These are phyloP conservation scores for Epirrita christyi DNA, from an alignment of 2,888 invertebrate species.

Conservation along the genomic window DNA sequence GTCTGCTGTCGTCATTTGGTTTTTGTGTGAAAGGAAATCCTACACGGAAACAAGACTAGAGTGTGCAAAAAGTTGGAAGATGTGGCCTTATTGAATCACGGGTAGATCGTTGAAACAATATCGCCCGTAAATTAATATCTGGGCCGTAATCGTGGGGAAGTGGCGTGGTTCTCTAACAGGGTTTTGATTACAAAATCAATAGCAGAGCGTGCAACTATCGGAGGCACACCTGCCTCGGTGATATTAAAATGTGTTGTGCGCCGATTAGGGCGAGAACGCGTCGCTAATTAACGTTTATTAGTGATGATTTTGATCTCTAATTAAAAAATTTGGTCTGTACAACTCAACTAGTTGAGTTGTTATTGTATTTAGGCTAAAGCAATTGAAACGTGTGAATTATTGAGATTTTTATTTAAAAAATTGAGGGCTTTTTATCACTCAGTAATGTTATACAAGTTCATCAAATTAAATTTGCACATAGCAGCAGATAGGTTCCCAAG, in stretches of 20 bases:
- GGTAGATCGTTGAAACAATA: slow-evolving; percentile 38
- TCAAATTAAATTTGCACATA: not conserved
- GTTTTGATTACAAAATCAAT: slow-evolving; percentile 81
- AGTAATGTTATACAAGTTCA: not conserved
- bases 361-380: slow-evolving; percentile 20
- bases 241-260: slow-evolving; percentile 69
- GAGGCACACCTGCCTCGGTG: slow-evolving; percentile 68
- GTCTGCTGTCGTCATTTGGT: slow-evolving; percentile 36
- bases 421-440: slow-evolving; percentile 5
- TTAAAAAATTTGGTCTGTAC: slow-evolving; percentile 51
- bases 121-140: slow-evolving; percentile 61
- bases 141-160: slow-evolving; percentile 55
- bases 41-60: slow-evolving; percentile 45
- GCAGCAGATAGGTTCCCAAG: not conserved
- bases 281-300: slow-evolving; percentile 61
- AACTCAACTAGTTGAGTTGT: slow-evolving; percentile 25
- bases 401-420: slow-evolving; percentile 2
- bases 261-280: slow-evolving; percentile 60
- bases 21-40: slow-evolving; percentile 49
- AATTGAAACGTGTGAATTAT: slow-evolving; percentile 10
- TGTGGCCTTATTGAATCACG: slow-evolving; percentile 35
- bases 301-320: slow-evolving; percentile 55
- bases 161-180: slow-evolving; percentile 64
- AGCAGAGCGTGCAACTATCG: slow-evolving; percentile 65
- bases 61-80: slow-evolving; percentile 43